phyloP scores from a whole-genome alignment of 2,888 invertebrate species.

The Perdita meconis region DNA sequence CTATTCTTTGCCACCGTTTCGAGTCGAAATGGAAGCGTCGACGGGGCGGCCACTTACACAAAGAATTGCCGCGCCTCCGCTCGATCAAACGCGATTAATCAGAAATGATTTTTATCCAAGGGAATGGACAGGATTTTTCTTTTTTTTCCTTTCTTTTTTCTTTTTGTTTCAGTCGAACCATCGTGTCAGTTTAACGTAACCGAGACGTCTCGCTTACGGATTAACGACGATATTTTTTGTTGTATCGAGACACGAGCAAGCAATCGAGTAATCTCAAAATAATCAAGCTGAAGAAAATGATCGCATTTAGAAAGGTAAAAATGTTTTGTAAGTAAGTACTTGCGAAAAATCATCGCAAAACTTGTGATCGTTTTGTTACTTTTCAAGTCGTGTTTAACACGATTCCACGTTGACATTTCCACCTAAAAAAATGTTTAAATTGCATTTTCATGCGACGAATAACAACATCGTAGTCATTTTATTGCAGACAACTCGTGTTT shows the following conservation, averaged over 20 bases:
- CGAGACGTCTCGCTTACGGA: neutral
- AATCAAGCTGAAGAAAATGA: too few relatives aligned
- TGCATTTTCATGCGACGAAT: neutral
- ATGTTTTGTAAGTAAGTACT: neutral
- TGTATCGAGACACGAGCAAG: neutral
- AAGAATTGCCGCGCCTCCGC: neutral
- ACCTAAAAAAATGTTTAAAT: neutral
- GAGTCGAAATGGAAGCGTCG: constrained; percentile 47
- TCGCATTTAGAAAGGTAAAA: neutral
- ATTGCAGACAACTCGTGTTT: neutral
- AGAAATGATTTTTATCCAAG: constrained; percentile 18
- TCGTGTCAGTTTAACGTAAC: neutral
- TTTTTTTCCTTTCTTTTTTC: neutral
- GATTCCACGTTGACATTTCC: neutral
- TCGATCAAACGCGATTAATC: constrained; percentile 31
- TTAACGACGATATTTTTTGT: neutral
- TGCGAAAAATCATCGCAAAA: too few relatives aligned
- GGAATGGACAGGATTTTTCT: neutral
- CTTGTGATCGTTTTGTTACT: neutral
- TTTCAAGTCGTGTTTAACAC: neutral
- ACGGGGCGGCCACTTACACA: constrained; percentile 52
- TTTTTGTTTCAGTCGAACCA: constrained; percentile 1
- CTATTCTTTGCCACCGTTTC: constrained; percentile 59
- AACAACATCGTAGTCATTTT: neutral
- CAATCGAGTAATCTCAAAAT: neutral